A percentile compares a stretch with the other conserved stretches of the same genome.
phyloP scores from a whole-genome alignment of 1,140 invertebrate genomes.

The Heterodera schachtii region DNA sequence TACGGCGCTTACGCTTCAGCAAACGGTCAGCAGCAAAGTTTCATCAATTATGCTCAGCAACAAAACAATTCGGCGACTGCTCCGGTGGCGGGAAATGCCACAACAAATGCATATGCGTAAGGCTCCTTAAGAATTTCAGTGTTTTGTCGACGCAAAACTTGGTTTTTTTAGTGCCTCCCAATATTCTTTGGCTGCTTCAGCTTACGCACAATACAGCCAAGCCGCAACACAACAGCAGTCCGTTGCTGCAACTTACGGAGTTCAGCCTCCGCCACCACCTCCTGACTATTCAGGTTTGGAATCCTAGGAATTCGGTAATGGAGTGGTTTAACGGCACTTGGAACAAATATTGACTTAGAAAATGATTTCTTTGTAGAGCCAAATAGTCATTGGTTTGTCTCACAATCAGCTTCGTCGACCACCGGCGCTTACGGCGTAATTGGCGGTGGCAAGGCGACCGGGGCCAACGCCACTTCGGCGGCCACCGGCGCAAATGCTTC shows the following conservation, averaged over 20 bases:
- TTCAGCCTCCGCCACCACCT: conserved; percentile 5
- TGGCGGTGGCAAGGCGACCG: conserved; percentile 20
- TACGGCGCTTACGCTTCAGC: conserved; percentile 28
- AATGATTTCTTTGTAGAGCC: neutral
- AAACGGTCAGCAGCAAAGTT: conserved; percentile 23
- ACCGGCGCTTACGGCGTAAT: conserved; percentile 25
- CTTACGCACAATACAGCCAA: conserved; percentile 38
- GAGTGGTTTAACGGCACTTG: too few species aligned
- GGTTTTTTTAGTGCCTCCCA: conserved; percentile 22
- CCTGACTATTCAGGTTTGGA: conserved; percentile 24
- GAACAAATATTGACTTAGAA: neutral
- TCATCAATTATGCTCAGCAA: conserved; percentile 19
- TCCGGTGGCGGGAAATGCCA: neutral
- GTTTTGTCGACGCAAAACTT: neutral
- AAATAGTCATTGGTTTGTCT: neutral
- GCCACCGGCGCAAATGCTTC: conserved; percentile 20
- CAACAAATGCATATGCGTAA: conserved; percentile 30
- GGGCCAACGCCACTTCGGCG: neutral
- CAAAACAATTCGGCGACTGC: conserved; percentile 1
- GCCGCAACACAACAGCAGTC: conserved; percentile 28
- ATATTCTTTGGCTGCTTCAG: conserved; percentile 35
- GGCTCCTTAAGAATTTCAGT: neutral
- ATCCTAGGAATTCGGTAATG: neutral
- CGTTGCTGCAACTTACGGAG: conserved; percentile 16
- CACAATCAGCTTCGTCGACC: neutral